Conservation (phyloP, 2,888 invertebrate genomes). For the Teleiodes luculella region DNA sequence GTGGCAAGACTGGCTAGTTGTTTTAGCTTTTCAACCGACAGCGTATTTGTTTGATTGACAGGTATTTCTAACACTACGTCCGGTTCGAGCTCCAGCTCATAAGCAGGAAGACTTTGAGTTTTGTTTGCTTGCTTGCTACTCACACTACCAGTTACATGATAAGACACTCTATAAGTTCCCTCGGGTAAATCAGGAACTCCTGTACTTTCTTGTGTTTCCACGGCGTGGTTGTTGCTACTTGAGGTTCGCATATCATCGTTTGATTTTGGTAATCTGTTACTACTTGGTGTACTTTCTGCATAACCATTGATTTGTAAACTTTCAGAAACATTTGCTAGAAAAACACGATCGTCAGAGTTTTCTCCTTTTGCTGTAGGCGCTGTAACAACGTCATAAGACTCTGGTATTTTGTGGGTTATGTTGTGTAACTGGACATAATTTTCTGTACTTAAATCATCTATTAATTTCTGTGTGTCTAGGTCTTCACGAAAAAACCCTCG, state of each 20-base stretch:
- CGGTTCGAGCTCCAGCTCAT: conserved; percentile 65
- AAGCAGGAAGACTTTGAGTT: conserved; percentile 63
- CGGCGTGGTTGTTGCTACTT: conserved; percentile 22
- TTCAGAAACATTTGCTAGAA: conserved; percentile 39
- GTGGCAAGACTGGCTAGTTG: conserved; percentile 79
- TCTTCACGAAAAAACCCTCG: conserved; percentile 55
- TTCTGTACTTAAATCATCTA: conserved; percentile 50
- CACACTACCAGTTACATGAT: conserved; percentile 71
- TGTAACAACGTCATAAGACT: conserved; percentile 41
- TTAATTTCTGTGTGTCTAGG: conserved; percentile 43
- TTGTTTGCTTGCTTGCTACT: conserved; percentile 71
- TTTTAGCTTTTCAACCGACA: conserved; percentile 70
- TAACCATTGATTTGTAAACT: conserved; percentile 35
- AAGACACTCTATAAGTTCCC: conserved; percentile 69
- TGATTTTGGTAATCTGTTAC: conserved; percentile 61
- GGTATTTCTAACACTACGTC: conserved; percentile 71
- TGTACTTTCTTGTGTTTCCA: conserved; percentile 25
- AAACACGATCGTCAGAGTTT: conserved; percentile 29
- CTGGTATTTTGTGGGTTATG: conserved; percentile 34
- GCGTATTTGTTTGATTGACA: conserved; percentile 54
- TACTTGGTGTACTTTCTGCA: conserved; percentile 35
- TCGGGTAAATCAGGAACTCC: conserved; percentile 51
- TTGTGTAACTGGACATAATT: conserved; percentile 38
- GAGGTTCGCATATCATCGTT: conserved; percentile 48
- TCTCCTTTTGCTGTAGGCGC: conserved; percentile 31